phyloP scores from a whole-genome alignment of 2,797 vertebrate genomes.

The Salarias fasciatus region DNA sequence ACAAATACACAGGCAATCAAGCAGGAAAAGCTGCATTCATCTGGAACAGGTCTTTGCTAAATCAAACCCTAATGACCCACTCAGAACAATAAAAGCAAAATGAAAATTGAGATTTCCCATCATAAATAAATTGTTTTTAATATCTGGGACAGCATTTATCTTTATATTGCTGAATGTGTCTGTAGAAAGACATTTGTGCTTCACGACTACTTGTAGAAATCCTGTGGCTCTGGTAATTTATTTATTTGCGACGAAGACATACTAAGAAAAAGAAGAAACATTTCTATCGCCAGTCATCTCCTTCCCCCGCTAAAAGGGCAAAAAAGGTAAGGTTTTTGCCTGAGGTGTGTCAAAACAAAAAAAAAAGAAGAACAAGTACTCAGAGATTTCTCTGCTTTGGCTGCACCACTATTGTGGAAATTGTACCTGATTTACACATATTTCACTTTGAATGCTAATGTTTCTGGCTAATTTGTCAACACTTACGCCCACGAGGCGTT shows the following conservation, averaged over 20 bases:
- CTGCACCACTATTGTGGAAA: background rate
- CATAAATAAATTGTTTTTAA: too few species aligned
- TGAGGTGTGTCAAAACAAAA: conserved; percentile 5
- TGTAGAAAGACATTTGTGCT: too few species aligned
- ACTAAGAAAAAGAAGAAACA: background rate
- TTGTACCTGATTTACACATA: background rate
- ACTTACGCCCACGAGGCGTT: conserved; percentile 4
- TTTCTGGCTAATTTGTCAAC: too few species aligned
- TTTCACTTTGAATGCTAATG: too few species aligned
- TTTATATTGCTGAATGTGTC: too few species aligned
- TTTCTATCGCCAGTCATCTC: conserved; percentile 9
- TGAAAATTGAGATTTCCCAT: too few species aligned
- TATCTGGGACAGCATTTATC: too few species aligned
- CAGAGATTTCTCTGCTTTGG: conserved; percentile 8
- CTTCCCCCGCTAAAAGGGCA: background rate
- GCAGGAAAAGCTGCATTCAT: conserved; percentile 35
- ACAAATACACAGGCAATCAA: conserved; percentile 7
- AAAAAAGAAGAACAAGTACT: conserved; percentile 5
- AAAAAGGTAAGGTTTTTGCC: conserved; percentile 5
- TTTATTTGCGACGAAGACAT: too few species aligned
- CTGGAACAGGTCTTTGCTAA: conserved; percentile 36
- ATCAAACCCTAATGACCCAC: conserved; percentile 25
- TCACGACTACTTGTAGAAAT: too few species aligned
- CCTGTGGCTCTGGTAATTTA: too few species aligned
- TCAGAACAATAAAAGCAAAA: background rate